Conservation (phyloP, 1,140 invertebrate species). For the Centruroides sculpturatus region DNA sequence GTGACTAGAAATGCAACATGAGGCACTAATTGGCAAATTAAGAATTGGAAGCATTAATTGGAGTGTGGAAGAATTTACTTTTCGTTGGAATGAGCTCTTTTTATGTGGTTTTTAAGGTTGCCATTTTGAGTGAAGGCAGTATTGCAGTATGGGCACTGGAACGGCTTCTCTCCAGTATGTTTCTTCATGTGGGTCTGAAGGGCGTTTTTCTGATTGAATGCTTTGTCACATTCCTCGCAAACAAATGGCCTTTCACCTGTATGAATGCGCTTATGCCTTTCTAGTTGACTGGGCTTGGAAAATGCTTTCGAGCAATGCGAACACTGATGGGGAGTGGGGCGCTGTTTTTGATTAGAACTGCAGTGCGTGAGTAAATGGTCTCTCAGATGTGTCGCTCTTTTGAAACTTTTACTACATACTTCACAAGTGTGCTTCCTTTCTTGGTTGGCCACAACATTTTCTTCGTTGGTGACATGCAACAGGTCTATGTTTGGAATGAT, state of each 20-base stretch:
- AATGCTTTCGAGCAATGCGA: constrained; percentile 36
- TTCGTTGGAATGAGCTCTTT: not conserved
- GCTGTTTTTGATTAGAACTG: not conserved
- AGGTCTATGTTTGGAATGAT: too few relatives aligned
- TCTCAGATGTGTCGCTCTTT: constrained; percentile 25
- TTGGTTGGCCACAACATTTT: constrained; percentile 24
- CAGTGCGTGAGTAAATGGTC: constrained; percentile 39
- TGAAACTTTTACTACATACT: constrained; percentile 30
- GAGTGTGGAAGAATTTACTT: not conserved
- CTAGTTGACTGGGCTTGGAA: constrained; percentile 32
- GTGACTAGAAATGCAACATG: too few relatives aligned
- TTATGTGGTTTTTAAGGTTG: constrained; percentile 94
- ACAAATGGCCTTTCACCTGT: constrained; percentile 36
- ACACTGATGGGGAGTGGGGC: constrained; percentile 33
- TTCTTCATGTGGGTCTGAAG: constrained; percentile 33
- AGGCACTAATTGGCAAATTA: too few relatives aligned
- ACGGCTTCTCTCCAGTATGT: constrained; percentile 63
- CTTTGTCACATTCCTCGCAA: constrained; percentile 34
- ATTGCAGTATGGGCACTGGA: constrained; percentile 67
- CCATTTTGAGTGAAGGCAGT: constrained; percentile 47
- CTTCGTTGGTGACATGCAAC: not conserved
- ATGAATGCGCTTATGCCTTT: constrained; percentile 24
- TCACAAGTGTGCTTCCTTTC: constrained; percentile 27
- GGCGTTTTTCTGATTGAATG: constrained; percentile 31
- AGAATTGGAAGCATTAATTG: too few relatives aligned